Percentiles rank a stretch among this genome's conserved stretches.
phyloP scores from a whole-genome alignment of 2,888 invertebrate species.

The Ceriagrion tenellum region DNA sequence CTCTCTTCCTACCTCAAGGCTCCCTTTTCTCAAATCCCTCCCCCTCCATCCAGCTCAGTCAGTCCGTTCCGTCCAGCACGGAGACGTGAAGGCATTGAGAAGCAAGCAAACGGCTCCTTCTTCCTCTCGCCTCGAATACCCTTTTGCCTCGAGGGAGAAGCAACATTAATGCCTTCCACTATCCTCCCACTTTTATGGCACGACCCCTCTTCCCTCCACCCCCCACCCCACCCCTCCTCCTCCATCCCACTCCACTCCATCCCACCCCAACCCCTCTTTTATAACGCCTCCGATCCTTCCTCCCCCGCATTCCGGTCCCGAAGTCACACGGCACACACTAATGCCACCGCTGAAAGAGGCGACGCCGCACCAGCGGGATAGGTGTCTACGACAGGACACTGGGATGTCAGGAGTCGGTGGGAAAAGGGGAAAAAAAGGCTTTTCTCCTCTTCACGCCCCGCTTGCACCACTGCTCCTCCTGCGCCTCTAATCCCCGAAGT shows the following conservation, averaged over 20 bases:
- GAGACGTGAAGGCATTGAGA: slow-evolving; percentile 9
- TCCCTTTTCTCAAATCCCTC: too few relatives aligned
- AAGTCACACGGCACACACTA: background rate
- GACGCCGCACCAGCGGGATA: too few relatives aligned
- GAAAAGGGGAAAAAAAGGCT: too few relatives aligned
- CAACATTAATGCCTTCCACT: background rate
- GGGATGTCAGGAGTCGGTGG: too few relatives aligned
- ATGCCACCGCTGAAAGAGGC: background rate
- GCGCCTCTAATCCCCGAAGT: too few relatives aligned
- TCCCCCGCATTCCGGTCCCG: background rate
- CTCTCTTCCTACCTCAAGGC: background rate
- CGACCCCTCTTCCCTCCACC: background rate
- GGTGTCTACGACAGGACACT: too few relatives aligned
- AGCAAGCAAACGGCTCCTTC: background rate
- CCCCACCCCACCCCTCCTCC: background rate
- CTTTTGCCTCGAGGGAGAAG: background rate
- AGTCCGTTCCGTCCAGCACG: background rate
- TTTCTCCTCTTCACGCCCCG: too few relatives aligned
- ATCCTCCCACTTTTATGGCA: slow-evolving; percentile 30
- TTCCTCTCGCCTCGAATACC: background rate
- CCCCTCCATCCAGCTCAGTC: too few relatives aligned
- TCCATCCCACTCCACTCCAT: too few relatives aligned
- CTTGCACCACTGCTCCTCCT: too few relatives aligned
- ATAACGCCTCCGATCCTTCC: background rate
- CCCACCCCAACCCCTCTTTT: background rate